Evolutionary conservation across 1,140 invertebrate species (phyloP).

Genomic region (Microplitis mediator): DNA sequence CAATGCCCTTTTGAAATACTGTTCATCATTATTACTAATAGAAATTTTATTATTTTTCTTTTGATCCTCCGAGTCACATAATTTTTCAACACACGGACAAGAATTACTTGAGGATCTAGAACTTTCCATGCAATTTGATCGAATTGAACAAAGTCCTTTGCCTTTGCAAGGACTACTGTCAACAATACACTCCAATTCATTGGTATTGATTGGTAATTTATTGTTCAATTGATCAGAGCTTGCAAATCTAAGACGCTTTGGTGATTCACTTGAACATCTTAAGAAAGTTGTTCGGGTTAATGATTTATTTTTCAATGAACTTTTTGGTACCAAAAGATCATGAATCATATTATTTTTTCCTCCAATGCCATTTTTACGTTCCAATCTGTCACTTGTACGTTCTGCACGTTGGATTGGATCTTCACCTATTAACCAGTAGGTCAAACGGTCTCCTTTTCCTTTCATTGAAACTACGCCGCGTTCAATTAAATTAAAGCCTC

Average conservation of each 20-base stretch:
- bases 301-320: conserved; percentile 69
- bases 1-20: neutral
- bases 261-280: conserved; percentile 79
- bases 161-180: conserved; percentile 62
- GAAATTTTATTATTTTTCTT: neutral
- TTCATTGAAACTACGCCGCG: conserved; percentile 84
- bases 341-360: conserved; percentile 30
- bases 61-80: conserved; percentile 43
- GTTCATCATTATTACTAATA: neutral
- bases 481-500: conserved; percentile 79
- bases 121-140: conserved; percentile 54
- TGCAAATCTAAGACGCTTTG: conserved; percentile 78
- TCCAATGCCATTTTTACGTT: conserved; percentile 49
- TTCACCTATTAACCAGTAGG: conserved; percentile 86
- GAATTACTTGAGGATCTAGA: conserved; percentile 64
- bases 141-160: conserved; percentile 28
- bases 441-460: conserved; percentile 82
- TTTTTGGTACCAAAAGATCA: conserved; percentile 62
- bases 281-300: conserved; percentile 54
- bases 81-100: conserved; percentile 68
- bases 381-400: conserved; percentile 63
- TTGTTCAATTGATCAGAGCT: conserved; percentile 65
- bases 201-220: conserved; percentile 27
- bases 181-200: conserved; percentile 56
- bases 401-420: conserved; percentile 64